Base-by-base conservation (phyloP, 2,888 invertebrate species). In the Autographa pulchrina region DNA sequence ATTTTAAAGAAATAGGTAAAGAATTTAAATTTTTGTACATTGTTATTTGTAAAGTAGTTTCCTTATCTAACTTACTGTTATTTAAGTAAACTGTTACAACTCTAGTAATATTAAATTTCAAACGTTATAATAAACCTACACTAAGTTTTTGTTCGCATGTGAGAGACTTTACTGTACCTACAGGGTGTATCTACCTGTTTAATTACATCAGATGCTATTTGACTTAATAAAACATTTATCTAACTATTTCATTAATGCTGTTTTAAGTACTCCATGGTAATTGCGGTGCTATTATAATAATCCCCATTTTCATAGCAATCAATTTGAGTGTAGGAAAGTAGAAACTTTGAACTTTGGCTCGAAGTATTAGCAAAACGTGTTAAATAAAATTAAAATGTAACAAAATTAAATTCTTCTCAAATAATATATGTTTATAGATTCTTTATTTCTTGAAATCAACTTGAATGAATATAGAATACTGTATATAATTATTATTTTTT, bases 241-340 rank as follows among this genome's bases (percentile, higher is more conserved):
- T 54, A 54, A 69, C 70, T 72, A 79, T 60, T 59, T 71, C n/a
- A 76, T 61, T 59, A 64, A 69, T 66, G 59, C 65, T 59, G 58
- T 48, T 67, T 68, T 82, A 80, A 82, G 75, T 82, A 82, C 80
- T 69, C 61, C 70, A 66, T 70, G 48, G 16, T 67, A 68, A 67
- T 54, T 66, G 59, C 67, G 69, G 56, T 56, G 65, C 56, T 64
- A 54, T 59, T 11, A 35, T 8, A 48, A n/a, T 16, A 48, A n/a
- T 48, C n/a, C 16, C 6, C 16, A 7, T n/a, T 43, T 4, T 43
- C 16, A 14, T 16, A 43, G 16, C 6, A 43, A 16, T 38, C 11
- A 43, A 14, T 43, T 16, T 2, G 7, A 25, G 25, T 3, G 3
- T 25, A 25, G 25, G 6, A 48, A 48, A 2, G 16, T n/a, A 38